Base-by-base conservation (phyloP, 2,888 invertebrate species). In the Hololepta plana region DNA sequence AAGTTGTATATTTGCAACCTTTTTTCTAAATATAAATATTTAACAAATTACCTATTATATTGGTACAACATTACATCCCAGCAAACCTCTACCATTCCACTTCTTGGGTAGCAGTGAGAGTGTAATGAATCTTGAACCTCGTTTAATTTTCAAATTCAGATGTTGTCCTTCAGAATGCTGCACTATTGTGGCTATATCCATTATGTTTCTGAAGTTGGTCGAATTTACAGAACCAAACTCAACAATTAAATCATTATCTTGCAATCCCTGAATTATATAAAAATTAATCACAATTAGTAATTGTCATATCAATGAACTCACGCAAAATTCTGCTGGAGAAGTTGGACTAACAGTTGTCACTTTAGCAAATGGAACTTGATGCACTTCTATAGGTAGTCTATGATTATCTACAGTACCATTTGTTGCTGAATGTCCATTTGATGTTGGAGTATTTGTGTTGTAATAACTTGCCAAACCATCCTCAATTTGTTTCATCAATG, bases 241-340 rank as follows among this genome's bases (percentile, higher is more conserved):
- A 3, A 79, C 43, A 9, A 87, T 60, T 34, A 67, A 59, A 51
- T 87, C 85, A 9, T 69, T 62, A 16, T 62, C 59, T 35, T 59
- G 55, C 4, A 87, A 55, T 1, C 84, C 84, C 80, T 81, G 50
- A 21, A 22, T 20, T 9, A 15, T 3, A 20, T 11, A 23, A 11
- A 10, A 23, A 10, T 12, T 23, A 14, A 11, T 30, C 14, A 5
- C 4, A 11, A 29, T 17, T 23, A 20, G 8, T 4, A 19, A 23
- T 23, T 5, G 6, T 25, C 4, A 16, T 15, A 31, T 24, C 19
- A 6, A 19, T 26, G 22, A 16, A 46, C 67, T 62, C 55, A 85
- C 85, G 26, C 80, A 81, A 37, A 62, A 50, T 43, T 77, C 73
- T n/a, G 88, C 84, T 7, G 88, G 88, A 1, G 87, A 88, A 13